These are phyloP conservation scores for Tetraneura akinire DNA, from an alignment of 1,140 invertebrate genomes.

Conservation along the genomic window DNA sequence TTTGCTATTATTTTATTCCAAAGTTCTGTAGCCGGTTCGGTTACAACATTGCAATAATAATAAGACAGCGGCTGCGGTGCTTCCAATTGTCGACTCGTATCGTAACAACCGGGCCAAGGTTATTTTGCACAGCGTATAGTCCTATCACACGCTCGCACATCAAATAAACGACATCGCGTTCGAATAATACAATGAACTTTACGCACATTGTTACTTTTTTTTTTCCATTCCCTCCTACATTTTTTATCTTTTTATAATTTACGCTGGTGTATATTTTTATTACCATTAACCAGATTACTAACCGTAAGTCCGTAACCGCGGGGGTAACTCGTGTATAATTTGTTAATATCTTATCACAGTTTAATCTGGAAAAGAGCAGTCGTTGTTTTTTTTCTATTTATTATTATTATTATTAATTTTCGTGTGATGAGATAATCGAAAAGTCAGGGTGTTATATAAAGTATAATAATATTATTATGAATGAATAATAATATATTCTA, in stretches of 20 bases:
- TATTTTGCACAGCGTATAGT: slow-evolving; percentile 19
- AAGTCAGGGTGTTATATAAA: not conserved
- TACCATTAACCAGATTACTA: too few relatives aligned
- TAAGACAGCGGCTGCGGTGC: slow-evolving; percentile 17
- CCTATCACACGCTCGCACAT: slow-evolving; percentile 36
- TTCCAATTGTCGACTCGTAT: slow-evolving; percentile 37
- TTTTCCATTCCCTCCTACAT: not conserved
- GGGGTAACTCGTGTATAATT: too few relatives aligned
- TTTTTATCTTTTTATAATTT: not conserved
- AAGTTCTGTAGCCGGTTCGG: not conserved
- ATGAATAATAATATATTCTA: too few relatives aligned
- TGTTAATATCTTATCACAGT: too few relatives aligned
- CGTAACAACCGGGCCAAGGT: slow-evolving; percentile 47
- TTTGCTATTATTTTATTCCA: not conserved
- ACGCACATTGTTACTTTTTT: slow-evolving; percentile 6
- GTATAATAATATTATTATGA: too few relatives aligned
- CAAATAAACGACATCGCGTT: slow-evolving; percentile 29
- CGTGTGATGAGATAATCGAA: not conserved
- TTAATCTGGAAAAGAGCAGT: too few relatives aligned
- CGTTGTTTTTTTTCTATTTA: too few relatives aligned
- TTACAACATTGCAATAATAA: slow-evolving; percentile 14
- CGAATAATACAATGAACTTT: slow-evolving; percentile 40
- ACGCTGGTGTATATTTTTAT: too few relatives aligned
- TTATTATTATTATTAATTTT: too few relatives aligned
- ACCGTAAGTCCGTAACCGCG: too few relatives aligned